Evolutionary conservation across 2,888 invertebrate species (phyloP).

Genomic region (Tetragonisca angustula): DNA sequence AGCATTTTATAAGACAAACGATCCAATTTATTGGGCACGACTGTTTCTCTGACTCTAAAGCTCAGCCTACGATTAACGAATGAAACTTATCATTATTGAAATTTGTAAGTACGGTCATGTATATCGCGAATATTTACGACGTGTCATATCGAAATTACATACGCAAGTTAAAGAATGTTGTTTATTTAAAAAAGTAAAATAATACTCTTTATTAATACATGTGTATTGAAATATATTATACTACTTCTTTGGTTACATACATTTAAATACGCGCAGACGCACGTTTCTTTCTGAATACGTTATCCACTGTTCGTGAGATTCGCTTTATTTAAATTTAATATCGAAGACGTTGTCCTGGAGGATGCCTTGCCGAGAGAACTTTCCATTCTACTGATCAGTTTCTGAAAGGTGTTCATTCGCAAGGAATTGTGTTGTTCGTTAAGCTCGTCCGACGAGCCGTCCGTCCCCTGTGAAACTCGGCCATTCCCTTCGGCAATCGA

Average conservation of each 20-base stretch:
- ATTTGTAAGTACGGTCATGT: neutral
- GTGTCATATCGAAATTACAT: neutral
- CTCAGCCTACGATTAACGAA: neutral
- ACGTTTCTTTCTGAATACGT: neutral
- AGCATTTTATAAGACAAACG: neutral
- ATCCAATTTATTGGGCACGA: neutral
- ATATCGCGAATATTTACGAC: neutral
- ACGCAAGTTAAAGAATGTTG: neutral
- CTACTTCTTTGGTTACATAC: constrained; percentile 38
- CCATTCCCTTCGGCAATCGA: constrained; percentile 29
- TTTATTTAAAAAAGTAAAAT: constrained; percentile 46
- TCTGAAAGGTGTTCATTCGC: constrained; percentile 77
- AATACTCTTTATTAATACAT: constrained; percentile 18
- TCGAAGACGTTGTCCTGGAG: constrained; percentile 37
- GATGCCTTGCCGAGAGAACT: constrained; percentile 73
- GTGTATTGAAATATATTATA: constrained; percentile 11
- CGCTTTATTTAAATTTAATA: constrained; percentile 30
- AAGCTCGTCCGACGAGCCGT: constrained; percentile 44
- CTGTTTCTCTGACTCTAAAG: neutral
- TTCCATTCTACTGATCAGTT: constrained; percentile 78
- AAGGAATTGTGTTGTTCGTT: constrained; percentile 57
- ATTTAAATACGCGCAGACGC: neutral
- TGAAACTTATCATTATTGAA: neutral
- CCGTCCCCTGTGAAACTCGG: constrained; percentile 41
- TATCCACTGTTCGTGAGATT: constrained; percentile 37